Conservation (phyloP, 2,113 vertebrate genomes). For the Raja brachyura region DNA sequence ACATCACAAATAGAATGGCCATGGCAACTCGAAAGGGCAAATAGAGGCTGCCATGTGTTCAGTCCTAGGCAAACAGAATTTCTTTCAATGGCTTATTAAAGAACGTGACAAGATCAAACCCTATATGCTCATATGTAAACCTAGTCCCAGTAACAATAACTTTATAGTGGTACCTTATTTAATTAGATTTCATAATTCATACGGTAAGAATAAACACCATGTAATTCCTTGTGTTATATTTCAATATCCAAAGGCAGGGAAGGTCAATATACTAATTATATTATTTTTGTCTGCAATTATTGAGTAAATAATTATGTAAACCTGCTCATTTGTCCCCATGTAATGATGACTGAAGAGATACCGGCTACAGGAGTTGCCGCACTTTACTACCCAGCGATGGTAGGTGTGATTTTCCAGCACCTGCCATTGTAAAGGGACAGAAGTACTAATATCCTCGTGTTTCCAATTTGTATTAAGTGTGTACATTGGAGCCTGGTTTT, state of each 20-base stretch:
- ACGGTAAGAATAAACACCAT: not conserved
- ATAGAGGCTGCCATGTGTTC: not conserved
- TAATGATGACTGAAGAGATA: not conserved
- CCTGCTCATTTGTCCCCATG: not conserved
- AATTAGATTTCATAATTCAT: not conserved
- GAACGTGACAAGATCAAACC: conserved; percentile 24
- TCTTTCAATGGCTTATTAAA: not conserved
- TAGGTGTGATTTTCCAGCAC: not conserved
- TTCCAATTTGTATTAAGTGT: not conserved
- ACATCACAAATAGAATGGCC: not conserved
- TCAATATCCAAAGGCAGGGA: not conserved
- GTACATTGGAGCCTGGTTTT: not conserved
- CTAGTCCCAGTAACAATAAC: not conserved
- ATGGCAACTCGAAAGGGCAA: not conserved
- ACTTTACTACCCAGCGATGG: not conserved
- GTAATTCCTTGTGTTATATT: not conserved
- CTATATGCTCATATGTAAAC: not conserved
- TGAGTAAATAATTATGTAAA: not conserved
- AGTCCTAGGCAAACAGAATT: not conserved
- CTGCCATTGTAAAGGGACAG: not conserved
- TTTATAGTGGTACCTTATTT: not conserved
- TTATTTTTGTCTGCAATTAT: not conserved
- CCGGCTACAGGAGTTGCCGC: not conserved
- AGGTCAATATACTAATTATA: conserved; percentile 4
- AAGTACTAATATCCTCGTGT: not conserved